A percentile compares a stretch with the other conserved stretches of the same genome.
phyloP scores from a whole-genome alignment of 2,888 invertebrate genomes.

The Hermaeophaga mercurialis region DNA sequence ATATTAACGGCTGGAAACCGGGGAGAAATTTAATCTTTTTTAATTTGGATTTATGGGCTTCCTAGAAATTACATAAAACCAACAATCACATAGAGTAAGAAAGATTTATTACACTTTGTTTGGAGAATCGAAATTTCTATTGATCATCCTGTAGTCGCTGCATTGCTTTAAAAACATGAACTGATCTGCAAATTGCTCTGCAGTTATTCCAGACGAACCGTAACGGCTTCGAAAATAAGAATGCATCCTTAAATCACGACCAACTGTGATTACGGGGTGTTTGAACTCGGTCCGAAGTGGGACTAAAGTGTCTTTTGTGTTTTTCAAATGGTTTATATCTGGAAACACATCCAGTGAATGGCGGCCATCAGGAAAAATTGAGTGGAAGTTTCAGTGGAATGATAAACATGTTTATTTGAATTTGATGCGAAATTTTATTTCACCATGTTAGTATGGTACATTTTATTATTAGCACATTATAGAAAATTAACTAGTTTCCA shows the following conservation, averaged over 20 bases:
- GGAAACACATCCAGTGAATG: conserved; percentile 5
- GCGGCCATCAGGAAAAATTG: conserved; percentile 5
- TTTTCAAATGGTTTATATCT: conserved; percentile 10
- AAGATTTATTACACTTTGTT: no score
- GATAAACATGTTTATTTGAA: neutral
- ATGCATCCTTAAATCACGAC: conserved; percentile 9
- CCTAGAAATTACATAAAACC: conserved; percentile 3
- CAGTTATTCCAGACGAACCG: neutral
- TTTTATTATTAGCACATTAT: no score
- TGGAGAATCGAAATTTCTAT: no score
- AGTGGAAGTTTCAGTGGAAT: neutral
- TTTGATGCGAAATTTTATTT: no score
- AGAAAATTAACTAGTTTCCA: no score
- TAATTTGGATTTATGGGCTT: conserved; percentile 13
- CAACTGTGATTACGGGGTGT: conserved; percentile 14
- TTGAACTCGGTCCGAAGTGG: conserved; percentile 11
- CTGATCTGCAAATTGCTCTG: neutral
- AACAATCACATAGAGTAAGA: no score
- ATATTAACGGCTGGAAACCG: conserved; percentile 12
- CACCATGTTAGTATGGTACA: no score
- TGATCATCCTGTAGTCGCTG: no score
- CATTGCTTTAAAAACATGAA: neutral
- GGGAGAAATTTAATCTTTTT: conserved; percentile 14
- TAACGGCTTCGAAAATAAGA: conserved; percentile 7
- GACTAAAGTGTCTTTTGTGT: conserved; percentile 13